Conservation (phyloP, 2,113 vertebrate species). For the Dipodomys merriami region DNA sequence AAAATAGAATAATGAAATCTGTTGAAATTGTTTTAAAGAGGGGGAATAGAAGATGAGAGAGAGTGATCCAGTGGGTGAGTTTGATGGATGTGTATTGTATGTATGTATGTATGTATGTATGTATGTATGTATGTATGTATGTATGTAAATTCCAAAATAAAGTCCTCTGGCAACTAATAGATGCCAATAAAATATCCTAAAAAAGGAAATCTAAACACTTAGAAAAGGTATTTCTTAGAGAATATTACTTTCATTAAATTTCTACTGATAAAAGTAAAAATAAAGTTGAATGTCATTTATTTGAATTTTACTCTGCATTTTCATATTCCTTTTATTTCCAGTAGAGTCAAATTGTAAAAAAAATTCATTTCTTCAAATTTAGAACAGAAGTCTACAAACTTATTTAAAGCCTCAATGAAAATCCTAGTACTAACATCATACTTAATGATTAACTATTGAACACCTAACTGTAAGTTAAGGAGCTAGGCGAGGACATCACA, state of each 20-base stretch:
- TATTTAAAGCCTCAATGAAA: neutral
- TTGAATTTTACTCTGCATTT: neutral
- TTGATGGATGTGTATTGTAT: no score
- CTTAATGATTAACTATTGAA: neutral
- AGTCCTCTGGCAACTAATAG: no score
- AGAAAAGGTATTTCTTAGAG: neutral
- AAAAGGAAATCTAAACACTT: neutral
- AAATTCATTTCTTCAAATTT: neutral
- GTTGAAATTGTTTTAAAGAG: no score
- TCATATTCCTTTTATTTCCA: neutral
- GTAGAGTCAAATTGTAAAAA: neutral
- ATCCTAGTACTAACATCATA: neutral
- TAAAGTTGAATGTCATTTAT: neutral
- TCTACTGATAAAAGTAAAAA: neutral
- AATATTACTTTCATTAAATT: constrained; percentile 11
- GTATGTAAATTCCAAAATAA: no score
- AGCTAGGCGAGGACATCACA: neutral
- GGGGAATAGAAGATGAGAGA: no score
- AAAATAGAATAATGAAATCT: no score
- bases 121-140: no score
- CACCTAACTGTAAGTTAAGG: neutral
- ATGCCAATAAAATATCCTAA: no score
- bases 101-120: no score
- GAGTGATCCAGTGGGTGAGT: no score
- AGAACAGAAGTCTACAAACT: neutral